Evolutionary conservation across 1,140 invertebrate genomes (phyloP).

Genomic region (Sminthurides bifidus): DNA sequence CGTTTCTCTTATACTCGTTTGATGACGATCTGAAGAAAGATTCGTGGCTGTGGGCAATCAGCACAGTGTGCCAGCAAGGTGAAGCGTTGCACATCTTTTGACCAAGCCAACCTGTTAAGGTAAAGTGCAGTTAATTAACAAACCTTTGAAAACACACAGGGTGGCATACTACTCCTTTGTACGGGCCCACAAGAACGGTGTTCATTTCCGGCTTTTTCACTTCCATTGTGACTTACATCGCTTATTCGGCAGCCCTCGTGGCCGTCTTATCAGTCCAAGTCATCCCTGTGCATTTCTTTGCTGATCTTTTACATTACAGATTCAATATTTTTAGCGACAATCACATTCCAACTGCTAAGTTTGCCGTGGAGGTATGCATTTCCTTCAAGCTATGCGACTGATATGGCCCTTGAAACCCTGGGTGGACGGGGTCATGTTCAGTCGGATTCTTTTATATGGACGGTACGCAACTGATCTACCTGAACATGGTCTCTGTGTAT

Average conservation of each 20-base stretch:
- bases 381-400: not conserved
- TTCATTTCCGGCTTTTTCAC: conserved; percentile 16
- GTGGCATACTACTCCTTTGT: conserved; percentile 23
- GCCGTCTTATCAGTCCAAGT: conserved; percentile 25
- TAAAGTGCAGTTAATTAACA: not conserved
- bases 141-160: conserved; percentile 9
- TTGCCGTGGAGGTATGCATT: conserved; percentile 10
- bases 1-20: not conserved
- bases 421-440: not conserved
- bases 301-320: conserved; percentile 13
- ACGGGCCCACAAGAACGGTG: conserved; percentile 10
- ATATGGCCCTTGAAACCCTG: not conserved
- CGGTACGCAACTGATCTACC: not conserved
- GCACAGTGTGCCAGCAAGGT: conserved; percentile 23
- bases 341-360: conserved; percentile 17
- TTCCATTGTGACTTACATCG: conserved; percentile 14
- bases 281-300: conserved; percentile 14
- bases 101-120: not conserved
- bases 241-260: conserved; percentile 23
- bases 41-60: conserved; percentile 7
- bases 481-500: not conserved
- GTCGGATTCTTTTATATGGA: not conserved
- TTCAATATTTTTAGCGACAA: conserved; percentile 17
- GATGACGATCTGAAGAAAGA: conserved; percentile 16
- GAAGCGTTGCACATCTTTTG: not conserved